A percentile compares a stretch with the other conserved stretches of the same genome.
Conservation (phyloP, 2,113 vertebrate genomes). For the Cinclus cinclus region DNA sequence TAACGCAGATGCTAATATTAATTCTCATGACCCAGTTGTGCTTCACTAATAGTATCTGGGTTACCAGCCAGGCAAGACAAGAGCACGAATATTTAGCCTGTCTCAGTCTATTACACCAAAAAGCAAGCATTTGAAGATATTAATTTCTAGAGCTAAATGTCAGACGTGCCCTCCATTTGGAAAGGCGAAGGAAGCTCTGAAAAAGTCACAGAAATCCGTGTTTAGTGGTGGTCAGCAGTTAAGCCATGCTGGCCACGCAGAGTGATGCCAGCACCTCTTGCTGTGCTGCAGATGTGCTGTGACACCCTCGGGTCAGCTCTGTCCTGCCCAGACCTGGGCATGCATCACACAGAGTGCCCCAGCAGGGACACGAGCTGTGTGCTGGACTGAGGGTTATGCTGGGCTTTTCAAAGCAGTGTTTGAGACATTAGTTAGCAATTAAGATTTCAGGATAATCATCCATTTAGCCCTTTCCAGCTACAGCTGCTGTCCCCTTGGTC, state of each 20-base stretch:
- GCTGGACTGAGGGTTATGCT: background rate
- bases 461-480: background rate
- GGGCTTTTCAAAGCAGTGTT: background rate
- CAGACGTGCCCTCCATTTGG: background rate
- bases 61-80: conserved; percentile 35
- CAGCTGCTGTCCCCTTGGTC: background rate
- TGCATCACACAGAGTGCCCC: fast-evolving
- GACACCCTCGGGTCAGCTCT: background rate
- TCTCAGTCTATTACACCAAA: background rate
- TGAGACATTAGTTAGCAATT: background rate
- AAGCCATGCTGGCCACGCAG: background rate
- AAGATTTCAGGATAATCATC: background rate
- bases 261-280: background rate
- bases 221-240: background rate
- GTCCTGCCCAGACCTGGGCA: background rate
- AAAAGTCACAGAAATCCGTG: background rate
- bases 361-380: background rate
- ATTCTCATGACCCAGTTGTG: conserved; percentile 53
- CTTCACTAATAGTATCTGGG: conserved; percentile 49
- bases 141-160: background rate
- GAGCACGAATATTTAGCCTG: conserved; percentile 38
- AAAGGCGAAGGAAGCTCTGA: background rate
- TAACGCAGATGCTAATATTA: conserved; percentile 50
- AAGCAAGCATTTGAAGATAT: background rate
- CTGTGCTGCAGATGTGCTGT: background rate